Base-by-base conservation (phyloP, 35 echinoderm and acorn worm genomes). In the Lytechinus variegatus region DNA sequence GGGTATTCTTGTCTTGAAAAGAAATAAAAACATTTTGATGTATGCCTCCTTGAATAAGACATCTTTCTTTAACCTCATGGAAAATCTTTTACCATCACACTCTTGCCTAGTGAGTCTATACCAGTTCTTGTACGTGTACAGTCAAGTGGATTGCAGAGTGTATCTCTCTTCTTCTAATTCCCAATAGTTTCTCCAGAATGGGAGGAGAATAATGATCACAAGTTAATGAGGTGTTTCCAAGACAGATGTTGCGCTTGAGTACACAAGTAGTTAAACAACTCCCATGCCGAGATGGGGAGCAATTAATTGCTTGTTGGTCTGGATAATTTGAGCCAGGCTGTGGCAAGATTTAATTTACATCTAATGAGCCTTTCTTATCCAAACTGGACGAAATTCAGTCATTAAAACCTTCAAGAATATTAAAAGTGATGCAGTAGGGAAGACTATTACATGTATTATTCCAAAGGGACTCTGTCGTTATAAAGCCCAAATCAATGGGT, bases 181-280 rank as follows among this genome's bases (percentile, higher is more conserved):
- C 14, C 66, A 79, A 79, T 24, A 16, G 19, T 79, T 79, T 79
- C 66, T 24, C 66, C 66, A 79, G 66, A 79, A 79, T 24, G 19
- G 21, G 61, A 71, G 19, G 66, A 44, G 66, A 79, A 24, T 16
- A 79, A 58, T 13, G 56, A 58, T 58, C 66, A 24, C 19, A 79
- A 79, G 7, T 79, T 79, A 79, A 79, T 79, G 66, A 79, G 66
- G 19, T 24, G 66, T 24, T 79, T 79, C 66, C 66, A 79, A 79
- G 66, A 79, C 66, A 79, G 66, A 79, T 79, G 66, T 79, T 24
- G n/a, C 66, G 66, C 66, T 79, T 79, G 66, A 79, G 66, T 79
- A 79, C 19, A 79, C 66, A 79, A 79, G 66, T 79, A 79, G 66
- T 79, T 79, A 24, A 79, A 79, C 21, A 79, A 24, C 61, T 71